phyloP scores from a whole-genome alignment of 2,113 vertebrate genomes.

The Thunnus thynnus region DNA sequence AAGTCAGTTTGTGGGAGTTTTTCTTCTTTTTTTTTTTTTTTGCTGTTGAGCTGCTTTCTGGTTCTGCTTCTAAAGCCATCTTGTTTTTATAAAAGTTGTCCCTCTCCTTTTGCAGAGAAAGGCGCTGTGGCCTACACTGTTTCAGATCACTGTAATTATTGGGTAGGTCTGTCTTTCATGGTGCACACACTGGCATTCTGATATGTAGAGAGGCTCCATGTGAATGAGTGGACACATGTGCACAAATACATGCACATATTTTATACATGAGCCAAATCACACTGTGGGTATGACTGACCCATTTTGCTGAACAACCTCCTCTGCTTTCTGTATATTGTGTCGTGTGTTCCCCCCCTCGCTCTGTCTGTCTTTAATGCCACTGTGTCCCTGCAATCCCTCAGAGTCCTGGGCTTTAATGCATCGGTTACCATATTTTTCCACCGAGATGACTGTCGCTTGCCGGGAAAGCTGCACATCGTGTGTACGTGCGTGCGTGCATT shows the following conservation, averaged over 20 bases:
- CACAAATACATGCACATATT: constrained; percentile 18
- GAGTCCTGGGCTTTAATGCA: constrained; percentile 70
- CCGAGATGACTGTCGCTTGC: constrained; percentile 73
- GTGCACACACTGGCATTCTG: constrained; percentile 15
- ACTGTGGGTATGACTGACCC: constrained; percentile 19
- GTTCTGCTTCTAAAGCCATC: constrained; percentile 62
- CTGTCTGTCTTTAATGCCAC: constrained; percentile 56
- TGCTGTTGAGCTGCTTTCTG: constrained; percentile 53
- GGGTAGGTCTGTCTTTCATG: constrained; percentile 62
- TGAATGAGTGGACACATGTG: background rate
- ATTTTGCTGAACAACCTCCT: constrained; percentile 26
- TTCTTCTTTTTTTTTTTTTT: constrained; percentile 46
- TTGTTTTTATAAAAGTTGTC: constrained; percentile 75
- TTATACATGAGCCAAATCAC: constrained; percentile 2
- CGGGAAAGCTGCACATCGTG: constrained; percentile 70
- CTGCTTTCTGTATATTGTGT: constrained; percentile 55
- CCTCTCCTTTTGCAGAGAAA: constrained; percentile 46
- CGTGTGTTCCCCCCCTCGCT: constrained; percentile 39
- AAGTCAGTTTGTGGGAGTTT: constrained; percentile 2
- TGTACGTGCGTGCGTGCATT: constrained; percentile 54
- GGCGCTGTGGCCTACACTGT: constrained; percentile 51
- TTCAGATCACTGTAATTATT: constrained; percentile 68
- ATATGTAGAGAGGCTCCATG: constrained; percentile 25
- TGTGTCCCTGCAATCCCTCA: constrained; percentile 76
- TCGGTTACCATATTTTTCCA: constrained; percentile 79